phyloP scores from a whole-genome alignment of 2,797 vertebrate genomes.

The Gymnoscopelus braueri region DNA sequence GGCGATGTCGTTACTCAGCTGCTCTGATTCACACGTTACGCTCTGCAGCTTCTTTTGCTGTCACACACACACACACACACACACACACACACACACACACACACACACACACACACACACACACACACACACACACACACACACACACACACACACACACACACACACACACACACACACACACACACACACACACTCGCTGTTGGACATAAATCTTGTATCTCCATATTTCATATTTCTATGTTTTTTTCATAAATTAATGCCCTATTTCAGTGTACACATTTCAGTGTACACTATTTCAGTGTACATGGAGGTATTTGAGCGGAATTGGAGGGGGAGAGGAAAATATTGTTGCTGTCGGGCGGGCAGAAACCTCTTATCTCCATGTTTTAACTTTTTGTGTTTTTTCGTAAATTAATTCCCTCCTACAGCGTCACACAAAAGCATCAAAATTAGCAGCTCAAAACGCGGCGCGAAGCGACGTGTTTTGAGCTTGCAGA shows the following conservation, averaged over 20 bases:
- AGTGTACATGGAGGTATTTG: too few relatives aligned
- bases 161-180: neutral
- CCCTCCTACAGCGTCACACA: too few relatives aligned
- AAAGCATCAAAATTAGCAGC: too few relatives aligned
- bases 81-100: neutral
- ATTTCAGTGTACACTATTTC: neutral
- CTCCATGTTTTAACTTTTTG: too few relatives aligned
- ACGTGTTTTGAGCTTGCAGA: too few relatives aligned
- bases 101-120: neutral
- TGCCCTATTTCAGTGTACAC: neutral
- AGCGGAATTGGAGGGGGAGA: too few relatives aligned
- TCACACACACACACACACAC: neutral
- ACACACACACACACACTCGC: neutral
- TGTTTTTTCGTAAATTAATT: too few relatives aligned
- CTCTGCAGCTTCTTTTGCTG: slow-evolving; percentile 61
- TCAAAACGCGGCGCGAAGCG: too few relatives aligned
- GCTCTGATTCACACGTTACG: slow-evolving; percentile 32
- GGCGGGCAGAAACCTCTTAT: too few relatives aligned
- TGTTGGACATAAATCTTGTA: neutral
- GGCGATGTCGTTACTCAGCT: slow-evolving; percentile 57
- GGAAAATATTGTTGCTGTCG: too few relatives aligned
- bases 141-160: neutral
- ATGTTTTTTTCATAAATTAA: neutral
- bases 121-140: neutral
- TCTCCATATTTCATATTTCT: too few relatives aligned